phyloP scores from a whole-genome alignment of 2,797 vertebrate species.

The Tolypeutes matacus region DNA sequence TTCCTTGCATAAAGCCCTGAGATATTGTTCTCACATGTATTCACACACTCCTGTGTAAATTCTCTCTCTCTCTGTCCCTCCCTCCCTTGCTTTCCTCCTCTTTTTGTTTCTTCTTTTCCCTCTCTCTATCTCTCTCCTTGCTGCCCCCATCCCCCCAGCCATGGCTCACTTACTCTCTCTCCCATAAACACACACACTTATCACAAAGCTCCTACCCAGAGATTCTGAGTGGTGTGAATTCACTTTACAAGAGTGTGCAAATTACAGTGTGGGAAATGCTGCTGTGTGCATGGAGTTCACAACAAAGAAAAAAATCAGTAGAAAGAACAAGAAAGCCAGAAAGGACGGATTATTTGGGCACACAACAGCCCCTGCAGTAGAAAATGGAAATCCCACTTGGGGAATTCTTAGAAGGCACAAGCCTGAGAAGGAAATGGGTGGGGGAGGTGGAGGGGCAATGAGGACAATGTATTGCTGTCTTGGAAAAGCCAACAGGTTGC shows the following conservation, averaged over 20 bases:
- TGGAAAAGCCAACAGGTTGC: constrained; percentile 81
- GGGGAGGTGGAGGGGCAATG: neutral
- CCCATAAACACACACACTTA: neutral
- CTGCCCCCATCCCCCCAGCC: neutral
- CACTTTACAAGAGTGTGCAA: neutral
- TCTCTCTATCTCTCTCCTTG: neutral
- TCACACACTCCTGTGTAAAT: neutral
- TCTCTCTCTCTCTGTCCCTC: neutral
- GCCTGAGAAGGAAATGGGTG: constrained; percentile 56
- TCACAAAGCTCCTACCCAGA: neutral
- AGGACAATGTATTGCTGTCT: constrained; percentile 13
- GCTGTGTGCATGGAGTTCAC: neutral
- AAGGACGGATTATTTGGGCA: constrained; percentile 53
- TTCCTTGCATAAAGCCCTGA: neutral
- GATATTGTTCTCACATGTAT: neutral
- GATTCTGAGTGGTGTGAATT: neutral
- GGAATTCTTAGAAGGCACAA: constrained; percentile 71
- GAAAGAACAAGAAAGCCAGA: constrained; percentile 73
- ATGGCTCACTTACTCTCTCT: neutral
- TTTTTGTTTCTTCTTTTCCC: neutral
- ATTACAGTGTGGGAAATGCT: neutral
- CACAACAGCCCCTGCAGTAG: constrained; percentile 61
- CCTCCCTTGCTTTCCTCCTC: no score
- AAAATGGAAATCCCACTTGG: constrained; percentile 51
- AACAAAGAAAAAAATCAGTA: constrained; percentile 64